These are phyloP conservation scores for Tribolium castaneum DNA, from an alignment of 1,140 invertebrate species.

Conservation along the genomic window DNA sequence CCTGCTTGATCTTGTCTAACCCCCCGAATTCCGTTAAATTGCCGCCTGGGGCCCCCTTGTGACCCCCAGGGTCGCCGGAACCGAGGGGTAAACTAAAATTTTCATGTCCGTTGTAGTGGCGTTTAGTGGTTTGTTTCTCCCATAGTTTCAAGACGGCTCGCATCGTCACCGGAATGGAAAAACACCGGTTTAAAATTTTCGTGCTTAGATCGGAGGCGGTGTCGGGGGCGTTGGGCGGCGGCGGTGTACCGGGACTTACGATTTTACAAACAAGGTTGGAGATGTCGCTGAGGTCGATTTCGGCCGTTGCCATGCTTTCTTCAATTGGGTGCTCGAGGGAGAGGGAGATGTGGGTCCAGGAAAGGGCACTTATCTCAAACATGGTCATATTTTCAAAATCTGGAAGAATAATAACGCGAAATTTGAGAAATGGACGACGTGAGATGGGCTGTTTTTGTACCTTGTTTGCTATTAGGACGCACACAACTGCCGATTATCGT, in stretches of 20 bases:
- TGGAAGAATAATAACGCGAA: conserved; percentile 60
- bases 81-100: conserved; percentile 65
- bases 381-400: conserved; percentile 86
- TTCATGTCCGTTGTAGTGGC: conserved; percentile 62
- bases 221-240: conserved; percentile 68
- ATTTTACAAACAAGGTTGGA: conserved; percentile 75
- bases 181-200: conserved; percentile 87
- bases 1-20: conserved; percentile 68
- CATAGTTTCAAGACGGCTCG: conserved; percentile 68
- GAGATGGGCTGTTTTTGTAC: conserved; percentile 62
- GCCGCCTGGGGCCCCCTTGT: conserved; percentile 64
- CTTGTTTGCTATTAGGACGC: conserved; percentile 78
- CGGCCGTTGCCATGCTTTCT: conserved; percentile 91
- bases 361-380: conserved; percentile 91
- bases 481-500: conserved; percentile 89
- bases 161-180: conserved; percentile 92
- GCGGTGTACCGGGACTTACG: conserved; percentile 63
- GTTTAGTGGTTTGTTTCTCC: conserved; percentile 64
- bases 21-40: conserved; percentile 67
- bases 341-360: conserved; percentile 88
- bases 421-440: background rate
- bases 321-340: conserved; percentile 93
- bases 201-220: conserved; percentile 81
- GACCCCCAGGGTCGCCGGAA: conserved; percentile 62
- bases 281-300: conserved; percentile 87